phyloP scores from a whole-genome alignment of 1,140 invertebrate genomes.

The Aphaenogaster floridana region DNA sequence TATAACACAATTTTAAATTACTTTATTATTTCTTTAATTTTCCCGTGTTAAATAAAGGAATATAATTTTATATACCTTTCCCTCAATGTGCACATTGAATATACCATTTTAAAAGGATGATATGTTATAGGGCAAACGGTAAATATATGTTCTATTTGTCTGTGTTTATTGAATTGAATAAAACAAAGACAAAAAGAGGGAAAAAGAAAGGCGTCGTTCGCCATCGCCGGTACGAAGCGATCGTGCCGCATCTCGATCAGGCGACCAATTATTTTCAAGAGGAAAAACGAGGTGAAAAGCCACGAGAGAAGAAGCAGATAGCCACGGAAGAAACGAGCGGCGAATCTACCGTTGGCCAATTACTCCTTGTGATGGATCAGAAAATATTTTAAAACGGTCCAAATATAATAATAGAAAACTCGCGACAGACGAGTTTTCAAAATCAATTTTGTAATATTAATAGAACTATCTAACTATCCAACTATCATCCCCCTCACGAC shows the following conservation, averaged over 20 bases:
- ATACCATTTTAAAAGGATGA: not conserved
- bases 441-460: not conserved
- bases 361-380: not conserved
- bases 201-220: not conserved
- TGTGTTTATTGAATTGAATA: constrained; percentile 18
- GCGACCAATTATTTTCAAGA: constrained; percentile 69
- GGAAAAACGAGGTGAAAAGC: constrained; percentile 51
- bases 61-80: not conserved
- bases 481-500: too few relatives aligned
- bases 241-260: constrained; percentile 55
- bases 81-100: not conserved
- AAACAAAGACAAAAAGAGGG: not conserved
- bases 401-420: not conserved
- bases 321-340: not conserved
- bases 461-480: not conserved
- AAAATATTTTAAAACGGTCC: constrained; percentile 8
- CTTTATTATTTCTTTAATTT: not conserved
- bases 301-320: not conserved
- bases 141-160: constrained; percentile 40
- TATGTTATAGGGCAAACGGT: not conserved
- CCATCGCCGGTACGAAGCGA: not conserved
- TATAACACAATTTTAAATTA: not conserved
- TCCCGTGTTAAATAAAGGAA: not conserved
- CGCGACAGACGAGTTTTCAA: not conserved
- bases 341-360: not conserved